Evolutionary conservation across 2,888 invertebrate species (phyloP).

Genomic region (Melangyna quadrimaculata): DNA sequence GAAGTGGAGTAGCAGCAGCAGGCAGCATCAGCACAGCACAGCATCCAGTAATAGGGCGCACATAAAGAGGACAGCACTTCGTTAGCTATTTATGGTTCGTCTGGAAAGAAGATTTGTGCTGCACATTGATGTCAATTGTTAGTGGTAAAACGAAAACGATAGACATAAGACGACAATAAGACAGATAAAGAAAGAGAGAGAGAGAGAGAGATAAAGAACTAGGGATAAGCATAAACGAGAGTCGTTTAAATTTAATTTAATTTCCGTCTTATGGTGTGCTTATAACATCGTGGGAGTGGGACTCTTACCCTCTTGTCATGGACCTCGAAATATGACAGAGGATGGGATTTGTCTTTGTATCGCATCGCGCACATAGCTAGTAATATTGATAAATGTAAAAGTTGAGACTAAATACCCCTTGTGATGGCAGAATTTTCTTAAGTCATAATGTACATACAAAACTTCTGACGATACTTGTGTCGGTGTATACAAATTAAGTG

Average conservation of each 20-base stretch:
- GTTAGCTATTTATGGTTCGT: conserved; percentile 55
- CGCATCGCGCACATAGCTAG: background rate
- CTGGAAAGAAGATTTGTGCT: conserved; percentile 53
- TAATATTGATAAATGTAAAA: conserved; percentile 4
- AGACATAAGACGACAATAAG: background rate
- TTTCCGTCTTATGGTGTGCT: conserved; percentile 62
- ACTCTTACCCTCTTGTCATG: background rate
- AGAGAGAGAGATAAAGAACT: background rate
- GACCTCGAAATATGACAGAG: conserved; percentile 3
- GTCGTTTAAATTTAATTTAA: conserved; percentile 64
- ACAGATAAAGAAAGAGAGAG: background rate
- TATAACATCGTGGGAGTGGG: conserved; percentile 46
- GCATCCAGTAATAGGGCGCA: conserved; percentile 1
- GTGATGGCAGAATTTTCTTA: background rate
- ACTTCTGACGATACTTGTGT: background rate
- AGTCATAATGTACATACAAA: background rate
- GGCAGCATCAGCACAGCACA: background rate
- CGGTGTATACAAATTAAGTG: background rate
- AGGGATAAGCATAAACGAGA: conserved; percentile 13
- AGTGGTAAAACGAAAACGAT: background rate
- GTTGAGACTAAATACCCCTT: background rate
- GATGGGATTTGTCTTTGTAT: conserved; percentile 12
- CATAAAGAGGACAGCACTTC: conserved; percentile 30
- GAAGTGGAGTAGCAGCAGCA: background rate
- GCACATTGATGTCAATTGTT: conserved; percentile 46